A percentile compares a stretch with the other conserved stretches of the same genome.
phyloP scores from a whole-genome alignment of 2,113 vertebrate genomes.

The Parotia lawesii region DNA sequence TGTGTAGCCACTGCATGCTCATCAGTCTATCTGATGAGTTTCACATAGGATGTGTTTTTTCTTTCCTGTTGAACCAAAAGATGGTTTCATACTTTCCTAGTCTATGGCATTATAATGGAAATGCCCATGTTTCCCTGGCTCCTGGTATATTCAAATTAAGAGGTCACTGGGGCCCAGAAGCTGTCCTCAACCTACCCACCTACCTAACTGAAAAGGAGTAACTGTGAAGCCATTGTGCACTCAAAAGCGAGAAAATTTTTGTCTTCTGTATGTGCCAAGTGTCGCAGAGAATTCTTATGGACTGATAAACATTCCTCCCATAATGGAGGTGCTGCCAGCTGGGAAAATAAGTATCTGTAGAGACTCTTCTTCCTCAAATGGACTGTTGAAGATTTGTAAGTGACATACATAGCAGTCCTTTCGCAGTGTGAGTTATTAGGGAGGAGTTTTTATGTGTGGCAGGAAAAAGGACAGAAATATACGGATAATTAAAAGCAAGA shows the following conservation, averaged over 20 bases:
- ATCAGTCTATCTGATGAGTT: not conserved
- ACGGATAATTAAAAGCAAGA: not conserved
- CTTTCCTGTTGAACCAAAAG: not conserved
- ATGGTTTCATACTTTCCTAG: not conserved
- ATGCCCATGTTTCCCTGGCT: not conserved
- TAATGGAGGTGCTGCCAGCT: not conserved
- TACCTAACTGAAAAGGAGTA: not conserved
- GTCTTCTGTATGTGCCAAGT: not conserved
- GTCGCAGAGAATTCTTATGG: not conserved
- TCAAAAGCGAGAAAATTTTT: not conserved
- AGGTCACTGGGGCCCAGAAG: not conserved
- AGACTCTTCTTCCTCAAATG: not conserved
- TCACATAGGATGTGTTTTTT: not conserved
- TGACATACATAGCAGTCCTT: not conserved
- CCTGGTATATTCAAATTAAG: not conserved
- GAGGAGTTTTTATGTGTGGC: not conserved
- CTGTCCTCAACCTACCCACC: not conserved
- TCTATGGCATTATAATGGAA: not conserved
- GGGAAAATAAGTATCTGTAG: not conserved
- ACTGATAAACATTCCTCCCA: rapidly evolving
- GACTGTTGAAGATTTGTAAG: not conserved
- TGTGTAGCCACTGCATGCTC: not conserved
- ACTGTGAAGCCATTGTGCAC: not conserved
- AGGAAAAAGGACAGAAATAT: not conserved
- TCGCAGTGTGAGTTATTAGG: not conserved